A percentile compares a stretch with the other conserved stretches of the same genome.
Conservation (phyloP, 2,888 invertebrate genomes). For the Ochropleura plecta region DNA sequence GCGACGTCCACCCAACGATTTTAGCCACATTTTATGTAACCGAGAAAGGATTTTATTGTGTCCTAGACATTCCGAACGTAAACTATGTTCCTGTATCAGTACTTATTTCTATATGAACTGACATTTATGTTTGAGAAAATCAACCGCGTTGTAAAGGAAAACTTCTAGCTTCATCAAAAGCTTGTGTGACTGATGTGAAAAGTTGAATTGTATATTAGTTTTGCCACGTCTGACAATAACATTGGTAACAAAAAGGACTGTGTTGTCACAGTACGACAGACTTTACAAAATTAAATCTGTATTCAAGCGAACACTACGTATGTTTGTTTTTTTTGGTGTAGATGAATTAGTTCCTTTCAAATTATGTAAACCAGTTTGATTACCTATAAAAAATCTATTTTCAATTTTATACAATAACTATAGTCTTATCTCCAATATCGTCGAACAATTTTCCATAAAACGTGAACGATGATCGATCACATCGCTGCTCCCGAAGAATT, state of each 20-base stretch:
- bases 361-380: neutral
- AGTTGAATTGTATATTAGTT: slow-evolving; percentile 1
- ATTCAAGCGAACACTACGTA: neutral
- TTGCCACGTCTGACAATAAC: neutral
- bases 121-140: slow-evolving; percentile 10
- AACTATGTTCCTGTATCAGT: slow-evolving; percentile 51
- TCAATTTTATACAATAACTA: neutral
- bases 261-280: neutral
- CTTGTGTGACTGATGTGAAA: neutral
- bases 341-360: neutral
- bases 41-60: slow-evolving; percentile 75
- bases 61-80: slow-evolving; percentile 65
- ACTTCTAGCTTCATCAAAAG: neutral
- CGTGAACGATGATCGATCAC: slow-evolving; percentile 58
- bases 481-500: slow-evolving; percentile 55
- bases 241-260: neutral
- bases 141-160: neutral
- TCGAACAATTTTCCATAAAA: slow-evolving; percentile 40
- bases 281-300: slow-evolving; percentile 4
- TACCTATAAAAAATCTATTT: neutral
- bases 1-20: slow-evolving; percentile 79
- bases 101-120: slow-evolving; percentile 27
- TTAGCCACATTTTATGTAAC: slow-evolving; percentile 79
- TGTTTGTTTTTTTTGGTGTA: neutral
- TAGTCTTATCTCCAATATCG: slow-evolving; percentile 9